A percentile compares a stretch with the other conserved stretches of the same genome.
phyloP scores from a whole-genome alignment of 2,888 invertebrate genomes.

The Caenorhabditis panamensis region DNA sequence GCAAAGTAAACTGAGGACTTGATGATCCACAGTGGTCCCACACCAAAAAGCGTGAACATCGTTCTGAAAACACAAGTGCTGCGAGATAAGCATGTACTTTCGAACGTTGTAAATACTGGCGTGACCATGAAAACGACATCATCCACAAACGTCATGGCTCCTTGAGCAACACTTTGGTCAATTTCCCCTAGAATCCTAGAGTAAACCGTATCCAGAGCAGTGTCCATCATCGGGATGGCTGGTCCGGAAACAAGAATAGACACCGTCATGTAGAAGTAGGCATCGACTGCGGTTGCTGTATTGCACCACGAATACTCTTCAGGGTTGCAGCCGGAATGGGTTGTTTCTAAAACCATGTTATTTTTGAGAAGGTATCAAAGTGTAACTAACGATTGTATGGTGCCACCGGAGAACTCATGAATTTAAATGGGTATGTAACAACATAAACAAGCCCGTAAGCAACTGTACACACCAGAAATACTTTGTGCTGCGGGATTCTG shows the following conservation, averaged over 20 bases:
- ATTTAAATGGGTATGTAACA: slow-evolving; percentile 56
- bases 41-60: slow-evolving; percentile 41
- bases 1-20: slow-evolving; percentile 19
- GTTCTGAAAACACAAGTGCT: slow-evolving; percentile 21
- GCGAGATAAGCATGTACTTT: too few species aligned
- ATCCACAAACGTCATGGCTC: slow-evolving; percentile 60
- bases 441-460: slow-evolving; percentile 42
- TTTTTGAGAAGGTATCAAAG: too few species aligned
- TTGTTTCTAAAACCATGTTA: slow-evolving; percentile 61
- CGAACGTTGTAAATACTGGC: slow-evolving; percentile 64
- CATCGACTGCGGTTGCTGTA: slow-evolving; percentile 33
- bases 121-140: slow-evolving; percentile 61
- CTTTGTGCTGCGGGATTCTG: slow-evolving; percentile 54
- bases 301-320: slow-evolving; percentile 63
- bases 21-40: slow-evolving; percentile 51
- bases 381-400: slow-evolving; percentile 36
- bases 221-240: slow-evolving; percentile 47
- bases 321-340: slow-evolving; percentile 59
- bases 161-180: slow-evolving; percentile 66
- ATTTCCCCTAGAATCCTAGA: slow-evolving; percentile 66
- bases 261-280: slow-evolving; percentile 49
- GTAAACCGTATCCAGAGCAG: slow-evolving; percentile 62
- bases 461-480: slow-evolving; percentile 41
- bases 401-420: slow-evolving; percentile 47
- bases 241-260: slow-evolving; percentile 25